These are phyloP conservation scores for Griposia aprilina DNA, from an alignment of 2,888 invertebrate species.

Conservation along the genomic window DNA sequence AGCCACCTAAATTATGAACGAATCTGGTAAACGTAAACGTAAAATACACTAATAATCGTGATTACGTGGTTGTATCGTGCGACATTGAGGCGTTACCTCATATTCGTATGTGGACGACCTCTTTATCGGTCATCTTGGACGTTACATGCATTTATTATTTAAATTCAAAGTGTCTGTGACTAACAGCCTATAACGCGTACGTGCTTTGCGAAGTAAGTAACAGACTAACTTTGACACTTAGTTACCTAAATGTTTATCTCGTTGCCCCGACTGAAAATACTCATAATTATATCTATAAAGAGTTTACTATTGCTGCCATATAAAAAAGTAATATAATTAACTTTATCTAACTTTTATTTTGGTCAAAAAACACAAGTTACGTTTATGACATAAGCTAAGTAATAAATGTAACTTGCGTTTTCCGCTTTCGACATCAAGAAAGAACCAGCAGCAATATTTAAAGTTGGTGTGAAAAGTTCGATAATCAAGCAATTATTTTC, in stretches of 20 bases:
- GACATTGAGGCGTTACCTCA: constrained; percentile 81
- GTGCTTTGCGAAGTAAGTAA: constrained; percentile 69
- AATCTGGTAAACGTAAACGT: constrained; percentile 59
- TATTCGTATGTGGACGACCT: constrained; percentile 81
- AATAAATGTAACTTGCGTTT: neutral
- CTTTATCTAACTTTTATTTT: constrained; percentile 29
- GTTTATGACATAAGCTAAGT: neutral
- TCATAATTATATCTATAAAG: constrained; percentile 34
- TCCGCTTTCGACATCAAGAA: neutral
- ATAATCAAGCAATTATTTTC: neutral
- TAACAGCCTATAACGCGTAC: constrained; percentile 75
- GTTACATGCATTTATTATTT: constrained; percentile 85
- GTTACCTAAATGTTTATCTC: constrained; percentile 55
- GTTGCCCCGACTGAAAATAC: constrained; percentile 22
- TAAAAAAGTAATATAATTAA: constrained; percentile 13
- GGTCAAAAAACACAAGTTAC: neutral
- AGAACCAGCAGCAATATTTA: neutral
- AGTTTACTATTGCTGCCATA: constrained; percentile 30
- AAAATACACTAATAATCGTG: constrained; percentile 46
- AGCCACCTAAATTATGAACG: constrained; percentile 70
- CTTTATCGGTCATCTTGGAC: constrained; percentile 88
- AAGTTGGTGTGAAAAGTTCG: neutral
- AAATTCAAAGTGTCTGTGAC: constrained; percentile 83
- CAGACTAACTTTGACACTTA: constrained; percentile 68
- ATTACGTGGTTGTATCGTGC: constrained; percentile 55